These are phyloP conservation scores for Miniopterus natalensis DNA, from an alignment of 2,113 vertebrate genomes.

Conservation along the genomic window DNA sequence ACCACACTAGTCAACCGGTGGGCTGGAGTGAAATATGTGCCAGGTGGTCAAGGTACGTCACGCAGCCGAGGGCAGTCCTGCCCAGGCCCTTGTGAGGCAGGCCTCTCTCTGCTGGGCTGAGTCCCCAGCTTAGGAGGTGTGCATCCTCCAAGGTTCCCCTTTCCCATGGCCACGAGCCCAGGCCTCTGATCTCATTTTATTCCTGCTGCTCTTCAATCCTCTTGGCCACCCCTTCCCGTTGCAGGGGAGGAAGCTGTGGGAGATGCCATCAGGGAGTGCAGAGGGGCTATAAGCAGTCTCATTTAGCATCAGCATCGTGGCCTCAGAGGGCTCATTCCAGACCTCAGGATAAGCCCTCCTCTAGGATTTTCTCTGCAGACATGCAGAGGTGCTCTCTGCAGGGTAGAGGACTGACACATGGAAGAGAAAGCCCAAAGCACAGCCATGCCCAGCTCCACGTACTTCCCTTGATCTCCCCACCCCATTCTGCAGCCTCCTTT, in stretches of 20 bases:
- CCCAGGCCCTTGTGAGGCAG: background rate
- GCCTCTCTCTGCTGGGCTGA: background rate
- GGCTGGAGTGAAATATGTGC: too few species aligned
- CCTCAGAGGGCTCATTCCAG: fast-evolving
- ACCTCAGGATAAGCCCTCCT: background rate
- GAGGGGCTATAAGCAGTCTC: fast-evolving
- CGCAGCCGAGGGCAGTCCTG: fast-evolving
- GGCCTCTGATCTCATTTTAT: background rate
- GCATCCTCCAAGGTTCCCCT: background rate
- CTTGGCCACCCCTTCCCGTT: background rate
- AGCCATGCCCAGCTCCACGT: background rate
- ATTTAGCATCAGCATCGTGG: background rate
- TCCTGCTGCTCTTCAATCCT: background rate
- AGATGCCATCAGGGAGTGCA: too few species aligned
- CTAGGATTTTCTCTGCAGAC: background rate
- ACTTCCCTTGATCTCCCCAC: background rate
- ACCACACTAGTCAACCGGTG: background rate
- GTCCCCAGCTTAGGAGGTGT: too few species aligned
- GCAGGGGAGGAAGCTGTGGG: background rate
- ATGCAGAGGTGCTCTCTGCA: background rate
- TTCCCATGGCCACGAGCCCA: background rate
- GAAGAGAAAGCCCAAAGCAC: background rate
- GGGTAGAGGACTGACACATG: background rate
- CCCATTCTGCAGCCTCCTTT: constrained; percentile 86
- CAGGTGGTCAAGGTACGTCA: background rate